Percentiles rank a stretch among this genome's conserved stretches.
phyloP scores from a whole-genome alignment of 2,113 vertebrate genomes.

The Procavia capensis region DNA sequence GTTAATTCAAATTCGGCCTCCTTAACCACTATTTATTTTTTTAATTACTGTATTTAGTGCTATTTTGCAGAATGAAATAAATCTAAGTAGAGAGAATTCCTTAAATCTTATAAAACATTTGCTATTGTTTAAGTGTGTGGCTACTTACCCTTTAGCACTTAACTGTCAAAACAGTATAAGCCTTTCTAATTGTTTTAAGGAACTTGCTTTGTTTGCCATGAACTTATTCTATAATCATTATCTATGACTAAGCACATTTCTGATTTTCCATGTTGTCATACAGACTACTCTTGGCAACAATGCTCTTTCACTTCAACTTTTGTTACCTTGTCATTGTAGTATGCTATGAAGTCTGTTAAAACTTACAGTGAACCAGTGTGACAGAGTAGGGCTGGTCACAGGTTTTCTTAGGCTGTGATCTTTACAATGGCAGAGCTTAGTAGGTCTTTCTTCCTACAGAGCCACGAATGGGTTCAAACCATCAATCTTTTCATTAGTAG shows the following conservation, averaged over 20 bases:
- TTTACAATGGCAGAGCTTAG: neutral
- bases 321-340: neutral
- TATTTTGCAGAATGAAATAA: slow-evolving; percentile 1
- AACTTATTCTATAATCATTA: neutral
- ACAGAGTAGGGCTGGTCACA: neutral
- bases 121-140: neutral
- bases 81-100: neutral
- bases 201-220: neutral
- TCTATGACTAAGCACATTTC: neutral
- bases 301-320: neutral
- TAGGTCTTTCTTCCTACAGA: neutral
- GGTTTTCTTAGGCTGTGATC: neutral
- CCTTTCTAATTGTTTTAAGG: neutral
- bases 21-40: neutral
- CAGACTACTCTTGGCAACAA: neutral
- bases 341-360: neutral
- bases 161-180: neutral
- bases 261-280: neutral
- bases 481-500: neutral
- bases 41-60: neutral
- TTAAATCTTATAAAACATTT: neutral
- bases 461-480: neutral
- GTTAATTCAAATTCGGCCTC: neutral
- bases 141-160: neutral
- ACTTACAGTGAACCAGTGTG: neutral